Percentiles rank a stretch among this genome's conserved stretches.
phyloP scores from a whole-genome alignment of 92 coral and sea anemone species.

The Chrysogorgia sp. region DNA sequence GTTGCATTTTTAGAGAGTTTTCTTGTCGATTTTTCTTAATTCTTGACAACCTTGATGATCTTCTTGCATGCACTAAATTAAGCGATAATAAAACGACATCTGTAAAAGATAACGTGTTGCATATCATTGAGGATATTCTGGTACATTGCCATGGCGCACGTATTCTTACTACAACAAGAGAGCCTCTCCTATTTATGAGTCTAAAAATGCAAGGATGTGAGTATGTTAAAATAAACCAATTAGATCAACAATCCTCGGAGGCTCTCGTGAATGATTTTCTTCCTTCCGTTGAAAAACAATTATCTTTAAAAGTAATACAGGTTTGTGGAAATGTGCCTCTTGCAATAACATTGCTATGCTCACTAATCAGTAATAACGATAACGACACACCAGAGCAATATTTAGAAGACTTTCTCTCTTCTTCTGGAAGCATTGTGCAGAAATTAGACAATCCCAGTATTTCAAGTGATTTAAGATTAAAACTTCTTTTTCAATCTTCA shows the following conservation, averaged over 20 bases:
- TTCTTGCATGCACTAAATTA: constrained; percentile 34
- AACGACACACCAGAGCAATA: neutral
- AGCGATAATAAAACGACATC: neutral
- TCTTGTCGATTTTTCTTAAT: constrained; percentile 1
- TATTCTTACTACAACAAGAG: constrained; percentile 42
- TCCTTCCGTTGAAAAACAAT: neutral
- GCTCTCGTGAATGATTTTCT: constrained; percentile 4
- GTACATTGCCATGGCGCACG: neutral
- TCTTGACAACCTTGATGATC: constrained; percentile 55
- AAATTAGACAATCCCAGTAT: constrained; percentile 5
- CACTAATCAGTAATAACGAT: neutral
- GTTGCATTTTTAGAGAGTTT: constrained; percentile 10
- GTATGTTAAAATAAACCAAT: constrained; percentile 27
- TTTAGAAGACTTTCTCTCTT: constrained; percentile 6
- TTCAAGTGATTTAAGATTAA: constrained; percentile 6
- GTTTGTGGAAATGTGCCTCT: constrained; percentile 47
- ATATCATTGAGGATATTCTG: neutral
- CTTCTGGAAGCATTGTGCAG: constrained; percentile 4
- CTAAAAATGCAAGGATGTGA: neutral
- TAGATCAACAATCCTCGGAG: constrained; percentile 7
- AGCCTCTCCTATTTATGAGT: constrained; percentile 22
- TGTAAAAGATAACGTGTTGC: neutral
- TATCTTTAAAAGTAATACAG: neutral
- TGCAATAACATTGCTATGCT: constrained; percentile 47
- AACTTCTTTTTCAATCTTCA: constrained; percentile 27